phyloP scores from a whole-genome alignment of 2,113 vertebrate genomes.

The Rhynchomys soricoides region DNA sequence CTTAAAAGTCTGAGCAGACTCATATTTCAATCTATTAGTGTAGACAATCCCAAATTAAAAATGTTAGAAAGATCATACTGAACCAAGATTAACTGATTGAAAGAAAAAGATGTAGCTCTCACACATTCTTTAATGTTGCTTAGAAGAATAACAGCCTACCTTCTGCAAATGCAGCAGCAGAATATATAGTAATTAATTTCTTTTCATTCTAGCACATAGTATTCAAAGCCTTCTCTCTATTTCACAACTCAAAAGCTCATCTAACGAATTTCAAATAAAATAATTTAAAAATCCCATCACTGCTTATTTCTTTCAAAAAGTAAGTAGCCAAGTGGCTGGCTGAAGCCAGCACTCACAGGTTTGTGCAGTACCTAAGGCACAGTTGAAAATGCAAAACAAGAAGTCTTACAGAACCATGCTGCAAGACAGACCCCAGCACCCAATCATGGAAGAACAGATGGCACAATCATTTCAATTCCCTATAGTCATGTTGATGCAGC shows the following conservation, averaged over 20 bases:
- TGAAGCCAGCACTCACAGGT: background rate
- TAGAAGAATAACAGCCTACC: background rate
- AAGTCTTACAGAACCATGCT: background rate
- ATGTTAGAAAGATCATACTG: background rate
- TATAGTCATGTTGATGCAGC: background rate
- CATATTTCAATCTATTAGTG: background rate
- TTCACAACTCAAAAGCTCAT: background rate
- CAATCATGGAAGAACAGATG: background rate
- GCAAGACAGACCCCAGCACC: background rate
- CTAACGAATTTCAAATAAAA: conserved; percentile 6
- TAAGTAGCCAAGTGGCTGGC: background rate
- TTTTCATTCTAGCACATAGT: background rate
- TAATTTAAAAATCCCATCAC: background rate
- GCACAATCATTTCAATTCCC: background rate
- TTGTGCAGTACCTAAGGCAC: background rate
- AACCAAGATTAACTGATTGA: background rate
- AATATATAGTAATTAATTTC: background rate
- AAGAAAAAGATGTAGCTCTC: background rate
- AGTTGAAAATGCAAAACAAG: background rate
- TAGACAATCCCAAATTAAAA: background rate
- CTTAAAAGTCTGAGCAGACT: conserved; percentile 8
- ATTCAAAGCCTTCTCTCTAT: conserved; percentile 32
- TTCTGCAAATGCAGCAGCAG: conserved; percentile 8
- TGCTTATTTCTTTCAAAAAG: background rate
- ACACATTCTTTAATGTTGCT: background rate